Conservation (phyloP, 1,140 invertebrate genomes). For the Coenobita brevimanus region DNA sequence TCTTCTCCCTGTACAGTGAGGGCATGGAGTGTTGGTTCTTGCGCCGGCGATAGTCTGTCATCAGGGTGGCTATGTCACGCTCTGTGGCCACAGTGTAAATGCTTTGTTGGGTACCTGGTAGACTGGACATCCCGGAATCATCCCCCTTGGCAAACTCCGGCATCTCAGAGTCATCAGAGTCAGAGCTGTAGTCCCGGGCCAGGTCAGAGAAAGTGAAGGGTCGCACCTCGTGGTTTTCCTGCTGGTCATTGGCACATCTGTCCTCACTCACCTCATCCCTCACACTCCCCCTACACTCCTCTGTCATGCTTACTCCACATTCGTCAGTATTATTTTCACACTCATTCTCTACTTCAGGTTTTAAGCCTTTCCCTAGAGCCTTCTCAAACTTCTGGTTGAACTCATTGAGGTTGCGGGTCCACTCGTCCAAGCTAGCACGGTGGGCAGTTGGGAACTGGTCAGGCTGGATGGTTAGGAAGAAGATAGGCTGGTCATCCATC, state of each 20-base stretch:
- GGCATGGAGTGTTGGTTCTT: conserved; percentile 78
- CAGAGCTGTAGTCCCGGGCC: conserved; percentile 58
- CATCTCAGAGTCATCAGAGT: conserved; percentile 58
- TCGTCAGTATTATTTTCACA: not conserved
- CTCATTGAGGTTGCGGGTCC: conserved; percentile 47
- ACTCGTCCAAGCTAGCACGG: conserved; percentile 63
- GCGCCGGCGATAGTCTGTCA: conserved; percentile 79
- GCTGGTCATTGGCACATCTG: conserved; percentile 36
- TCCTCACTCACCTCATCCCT: not conserved
- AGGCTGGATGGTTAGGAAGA: conserved; percentile 79
- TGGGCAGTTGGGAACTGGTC: conserved; percentile 78
- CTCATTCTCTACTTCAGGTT: conserved; percentile 16
- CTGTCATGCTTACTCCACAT: not conserved
- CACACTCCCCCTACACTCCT: not conserved
- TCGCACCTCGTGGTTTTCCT: not conserved
- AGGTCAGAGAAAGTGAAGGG: conserved; percentile 68
- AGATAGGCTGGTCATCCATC: conserved; percentile 79
- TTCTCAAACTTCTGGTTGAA: conserved; percentile 57
- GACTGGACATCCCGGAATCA: conserved; percentile 61
- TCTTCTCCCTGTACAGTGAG: conserved; percentile 69
- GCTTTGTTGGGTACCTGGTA: conserved; percentile 71
- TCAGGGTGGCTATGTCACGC: conserved; percentile 75
- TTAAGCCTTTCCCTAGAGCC: conserved; percentile 37
- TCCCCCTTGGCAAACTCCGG: conserved; percentile 51
- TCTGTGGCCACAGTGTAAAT: conserved; percentile 76